Base-by-base conservation (phyloP, 2,888 invertebrate genomes). In the Eurois occulta region DNA sequence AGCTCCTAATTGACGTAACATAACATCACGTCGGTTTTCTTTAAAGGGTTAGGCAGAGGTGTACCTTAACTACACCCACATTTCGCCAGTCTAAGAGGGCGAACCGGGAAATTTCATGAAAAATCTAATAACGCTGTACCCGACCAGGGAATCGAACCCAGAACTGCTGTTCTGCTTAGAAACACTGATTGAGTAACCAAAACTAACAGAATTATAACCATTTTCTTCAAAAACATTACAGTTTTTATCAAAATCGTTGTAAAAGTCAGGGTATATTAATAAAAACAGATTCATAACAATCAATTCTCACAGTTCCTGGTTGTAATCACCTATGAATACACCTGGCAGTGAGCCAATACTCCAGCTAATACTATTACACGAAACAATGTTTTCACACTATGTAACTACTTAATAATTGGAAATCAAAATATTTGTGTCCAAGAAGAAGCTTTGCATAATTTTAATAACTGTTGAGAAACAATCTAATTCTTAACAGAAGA, bases 331-430 rank as follows among this genome's bases (percentile, higher is more conserved):
- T 58, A 46, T 35, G 41, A 72, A 81, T 65, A 81, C 18, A 21
- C 13, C 41, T 81, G 81, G 81, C 62, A 52, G 3, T 0, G 1
- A 38, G 77, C 81, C 81, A 81, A 38, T 32, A n/a, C 32, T 64
- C 28, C 41, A 70, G 52, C n/a, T 13, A 58, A 7, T 71, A 67
- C 21, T 55, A 64, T 52, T 68, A 24, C 4, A 6, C n/a, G 21
- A 58, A 72, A 81, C 81, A 76, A 76, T 65, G 81, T 62, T 21
- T 65, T 72, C 64, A 81, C 64, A 65, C 58, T 48, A 21, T 55
- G 35, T 71, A 48, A 55, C 41, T 60, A 52, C 71, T 35, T 67
- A 24, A 70, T 60, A 74, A 48, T 75, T 18, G 16, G 0, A 16
- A n/a, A 74, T 52, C 21, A 24, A 58, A 58, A 48, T 80, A 65